Conservation (phyloP, 2,113 vertebrate genomes). For the Paradoxurus hermaphroditus region DNA sequence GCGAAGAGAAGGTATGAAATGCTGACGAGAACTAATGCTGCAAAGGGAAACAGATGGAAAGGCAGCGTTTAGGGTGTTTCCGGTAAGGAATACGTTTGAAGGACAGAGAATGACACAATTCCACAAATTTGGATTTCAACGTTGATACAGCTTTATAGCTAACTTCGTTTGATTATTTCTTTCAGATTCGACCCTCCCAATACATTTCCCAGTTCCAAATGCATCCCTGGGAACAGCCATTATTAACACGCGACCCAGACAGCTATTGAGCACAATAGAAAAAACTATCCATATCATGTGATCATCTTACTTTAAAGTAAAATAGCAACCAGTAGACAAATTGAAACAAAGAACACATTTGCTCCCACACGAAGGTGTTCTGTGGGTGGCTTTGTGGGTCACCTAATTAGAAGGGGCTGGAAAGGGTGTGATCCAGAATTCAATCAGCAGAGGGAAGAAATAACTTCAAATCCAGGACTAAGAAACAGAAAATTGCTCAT, state of each 20-base stretch:
- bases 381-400: conserved; percentile 56
- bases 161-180: conserved; percentile 72
- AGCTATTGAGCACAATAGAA: conserved; percentile 70
- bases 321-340: conserved; percentile 11
- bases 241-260: conserved; percentile 62
- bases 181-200: conserved; percentile 64
- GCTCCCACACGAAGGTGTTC: conserved; percentile 1
- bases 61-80: neutral
- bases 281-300: conserved; percentile 15
- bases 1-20: conserved; percentile 35
- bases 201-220: conserved; percentile 76
- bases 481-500: conserved; percentile 40
- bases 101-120: conserved; percentile 70
- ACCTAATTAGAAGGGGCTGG: conserved; percentile 35
- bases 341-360: conserved; percentile 79
- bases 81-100: conserved; percentile 29
- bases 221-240: conserved; percentile 50
- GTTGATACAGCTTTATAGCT: conserved; percentile 55
- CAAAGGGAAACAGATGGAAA: conserved; percentile 22
- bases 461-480: neutral
- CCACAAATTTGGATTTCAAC: conserved; percentile 61
- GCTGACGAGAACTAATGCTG: neutral
- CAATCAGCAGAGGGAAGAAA: conserved; percentile 61
- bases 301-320: conserved; percentile 41
- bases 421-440: conserved; percentile 16